Base-by-base conservation (phyloP, 2,888 invertebrate genomes). In the Polydrusus tereticollis region DNA sequence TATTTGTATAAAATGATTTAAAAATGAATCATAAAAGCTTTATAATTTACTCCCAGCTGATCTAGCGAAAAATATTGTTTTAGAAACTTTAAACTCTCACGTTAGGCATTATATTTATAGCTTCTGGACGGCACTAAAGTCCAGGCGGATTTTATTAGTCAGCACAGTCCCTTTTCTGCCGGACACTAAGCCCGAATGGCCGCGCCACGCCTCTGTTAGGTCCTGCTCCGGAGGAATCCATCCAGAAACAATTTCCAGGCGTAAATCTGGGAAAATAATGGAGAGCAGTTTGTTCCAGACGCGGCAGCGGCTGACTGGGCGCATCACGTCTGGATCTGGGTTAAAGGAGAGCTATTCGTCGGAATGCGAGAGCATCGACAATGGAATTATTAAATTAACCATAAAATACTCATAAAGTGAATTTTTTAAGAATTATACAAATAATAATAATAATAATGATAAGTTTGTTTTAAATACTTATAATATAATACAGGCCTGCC, bases 201-300 rank as follows among this genome's bases (percentile, higher is more conserved):
- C 18, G 29, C 7, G 52, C 52, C 63, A 64, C 63, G 63, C 63
- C 63, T 14, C 63, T 64, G 38, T 64, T 38, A 64, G 63, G 52
- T 64, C 52, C 38, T 14, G 63, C 50, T 64, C 20, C 12, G 41
- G 23, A 59, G 59, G 68, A 68, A 60, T 59, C 52, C 60, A 38
- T 68, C 68, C 59, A 68, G 68, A 68, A 68, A 68, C 68, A 68
- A 68, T 68, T 68, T 59, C 52, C 60, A 68, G 50, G 38, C 68
- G 59, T 68, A 68, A 50, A 68, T 68, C 68, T 68, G 50, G 52
- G 38, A 60, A 36, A 60, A 59, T 68, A 68, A 68, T 68, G 68
- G 52, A 58, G 57, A 16, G 45, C 63, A 64, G 52, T 52, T 64
- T 64, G 63, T 64, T 50, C 36, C 52, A 64, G 50, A 64, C 26